phyloP scores from a whole-genome alignment of 2,797 vertebrate genomes.

The Gephyroberyx darwinii region DNA sequence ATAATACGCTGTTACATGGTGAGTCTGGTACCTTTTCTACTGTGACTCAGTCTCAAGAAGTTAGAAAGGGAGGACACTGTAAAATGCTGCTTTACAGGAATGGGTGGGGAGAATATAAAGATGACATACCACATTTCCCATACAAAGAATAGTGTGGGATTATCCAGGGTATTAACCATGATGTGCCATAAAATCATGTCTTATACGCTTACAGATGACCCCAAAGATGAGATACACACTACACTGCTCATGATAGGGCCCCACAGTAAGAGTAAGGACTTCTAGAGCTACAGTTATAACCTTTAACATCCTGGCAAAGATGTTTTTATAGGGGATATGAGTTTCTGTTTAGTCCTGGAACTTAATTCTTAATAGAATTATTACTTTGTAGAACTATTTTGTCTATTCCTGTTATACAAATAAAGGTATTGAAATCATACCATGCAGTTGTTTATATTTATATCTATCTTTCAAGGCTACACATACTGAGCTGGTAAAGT shows the following conservation, averaged over 20 bases:
- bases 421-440: conserved; percentile 63
- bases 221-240: conserved; percentile 51
- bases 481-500: neutral
- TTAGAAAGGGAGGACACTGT: neutral
- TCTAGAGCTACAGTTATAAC: conserved; percentile 35
- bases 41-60: conserved; percentile 18
- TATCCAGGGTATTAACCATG: conserved; percentile 74
- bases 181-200: conserved; percentile 67
- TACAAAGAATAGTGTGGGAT: conserved; percentile 14
- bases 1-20: conserved; percentile 20
- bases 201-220: conserved; percentile 51
- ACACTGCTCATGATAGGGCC: conserved; percentile 38
- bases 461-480: conserved; percentile 20
- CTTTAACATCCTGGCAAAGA: conserved; percentile 36
- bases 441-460: neutral
- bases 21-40: conserved; percentile 44
- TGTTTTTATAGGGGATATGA: conserved; percentile 25
- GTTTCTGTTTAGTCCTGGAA: conserved; percentile 11
- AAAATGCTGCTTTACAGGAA: conserved; percentile 23
- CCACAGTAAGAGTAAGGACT: conserved; percentile 39
- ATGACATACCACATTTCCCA: too few relatives aligned
- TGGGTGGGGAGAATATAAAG: neutral
- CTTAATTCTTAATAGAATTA: conserved; percentile 31
- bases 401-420: conserved; percentile 68
- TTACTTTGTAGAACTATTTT: conserved; percentile 70